These are phyloP conservation scores for Capitulum mitella DNA, from an alignment of 2,888 invertebrate species.

Conservation along the genomic window DNA sequence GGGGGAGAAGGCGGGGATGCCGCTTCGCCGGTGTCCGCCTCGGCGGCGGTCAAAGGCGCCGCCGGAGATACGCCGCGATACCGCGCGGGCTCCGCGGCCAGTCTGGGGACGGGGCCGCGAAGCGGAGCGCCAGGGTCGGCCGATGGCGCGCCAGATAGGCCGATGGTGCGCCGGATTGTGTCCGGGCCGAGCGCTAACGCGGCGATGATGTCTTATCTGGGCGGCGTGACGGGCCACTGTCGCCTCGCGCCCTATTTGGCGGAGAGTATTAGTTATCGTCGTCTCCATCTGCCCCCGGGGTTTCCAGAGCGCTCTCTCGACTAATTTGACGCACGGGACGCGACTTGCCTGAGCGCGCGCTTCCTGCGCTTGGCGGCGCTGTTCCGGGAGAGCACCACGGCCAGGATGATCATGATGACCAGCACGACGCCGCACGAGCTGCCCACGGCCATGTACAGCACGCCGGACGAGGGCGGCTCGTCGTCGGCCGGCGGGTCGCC, in stretches of 20 bases:
- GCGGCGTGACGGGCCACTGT: neutral
- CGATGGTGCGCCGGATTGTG: constrained; percentile 2
- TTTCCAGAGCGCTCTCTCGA: neutral
- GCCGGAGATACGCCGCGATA: no score
- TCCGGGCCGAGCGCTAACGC: neutral
- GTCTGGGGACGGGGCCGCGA: neutral
- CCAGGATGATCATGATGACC: constrained; percentile 54
- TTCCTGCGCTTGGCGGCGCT: constrained; percentile 15
- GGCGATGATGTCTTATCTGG: constrained; percentile 5
- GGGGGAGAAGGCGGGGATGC: neutral
- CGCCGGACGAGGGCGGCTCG: constrained; percentile 52
- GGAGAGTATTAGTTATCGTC: neutral
- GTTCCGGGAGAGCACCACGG: constrained; percentile 44
- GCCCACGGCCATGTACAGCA: constrained; percentile 70
- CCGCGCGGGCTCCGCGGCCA: neutral
- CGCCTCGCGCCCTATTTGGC: neutral
- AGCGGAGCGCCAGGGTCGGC: no score
- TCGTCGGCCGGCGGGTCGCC: neutral
- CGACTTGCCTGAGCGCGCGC: neutral
- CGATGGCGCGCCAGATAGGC: neutral
- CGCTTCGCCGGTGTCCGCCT: neutral
- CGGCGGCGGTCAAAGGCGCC: neutral
- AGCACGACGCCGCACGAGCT: constrained; percentile 61
- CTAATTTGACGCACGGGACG: neutral
- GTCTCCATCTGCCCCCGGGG: neutral